A percentile compares a stretch with the other conserved stretches of the same genome.
Evolutionary conservation across 2,797 vertebrate genomes (phyloP).

Genomic region (Masticophis lateralis): DNA sequence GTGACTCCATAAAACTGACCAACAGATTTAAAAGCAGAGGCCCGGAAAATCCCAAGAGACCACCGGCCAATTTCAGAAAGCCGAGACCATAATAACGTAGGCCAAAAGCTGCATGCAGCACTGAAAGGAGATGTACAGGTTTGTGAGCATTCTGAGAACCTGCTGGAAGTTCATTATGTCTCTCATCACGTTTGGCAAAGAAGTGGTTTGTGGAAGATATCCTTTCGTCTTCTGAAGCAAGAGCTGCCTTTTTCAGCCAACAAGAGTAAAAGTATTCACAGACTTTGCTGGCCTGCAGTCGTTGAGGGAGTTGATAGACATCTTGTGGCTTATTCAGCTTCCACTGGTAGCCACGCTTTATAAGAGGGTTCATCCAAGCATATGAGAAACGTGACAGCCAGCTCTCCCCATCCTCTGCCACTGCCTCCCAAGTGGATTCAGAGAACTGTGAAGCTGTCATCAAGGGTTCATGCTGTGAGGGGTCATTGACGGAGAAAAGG

Average conservation of each 20-base stretch:
- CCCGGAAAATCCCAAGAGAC: constrained; percentile 80
- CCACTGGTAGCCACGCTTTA: constrained; percentile 77
- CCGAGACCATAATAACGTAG: constrained; percentile 81
- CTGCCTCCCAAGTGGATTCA: constrained; percentile 60
- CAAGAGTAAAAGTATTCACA: constrained; percentile 75
- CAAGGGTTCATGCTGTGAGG: constrained; percentile 69
- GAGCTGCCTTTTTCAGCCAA: constrained; percentile 72
- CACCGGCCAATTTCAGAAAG: constrained; percentile 78
- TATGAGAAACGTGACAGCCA: constrained; percentile 89
- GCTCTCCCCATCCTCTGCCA: constrained; percentile 87
- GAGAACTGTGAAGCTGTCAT: constrained; percentile 63
- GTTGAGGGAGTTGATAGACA: constrained; percentile 80
- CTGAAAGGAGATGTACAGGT: constrained; percentile 70
- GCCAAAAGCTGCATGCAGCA: constrained; percentile 83
- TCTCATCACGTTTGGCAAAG: constrained; percentile 38
- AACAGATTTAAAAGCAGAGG: constrained; percentile 87
- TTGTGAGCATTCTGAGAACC: background rate
- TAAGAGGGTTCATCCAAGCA: constrained; percentile 87
- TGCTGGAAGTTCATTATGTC: background rate
- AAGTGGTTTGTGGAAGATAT: constrained; percentile 53
- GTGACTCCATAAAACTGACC: constrained; percentile 87
- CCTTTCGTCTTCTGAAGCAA: constrained; percentile 31
- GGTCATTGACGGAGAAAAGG: constrained; percentile 66
- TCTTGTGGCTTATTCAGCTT: constrained; percentile 78
- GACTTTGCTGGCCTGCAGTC: constrained; percentile 75